Percentiles rank a stretch among this genome's conserved stretches.
These are phyloP conservation scores for Turdus rufiventris DNA, from an alignment of 2,113 vertebrate genomes.

Conservation along the genomic window DNA sequence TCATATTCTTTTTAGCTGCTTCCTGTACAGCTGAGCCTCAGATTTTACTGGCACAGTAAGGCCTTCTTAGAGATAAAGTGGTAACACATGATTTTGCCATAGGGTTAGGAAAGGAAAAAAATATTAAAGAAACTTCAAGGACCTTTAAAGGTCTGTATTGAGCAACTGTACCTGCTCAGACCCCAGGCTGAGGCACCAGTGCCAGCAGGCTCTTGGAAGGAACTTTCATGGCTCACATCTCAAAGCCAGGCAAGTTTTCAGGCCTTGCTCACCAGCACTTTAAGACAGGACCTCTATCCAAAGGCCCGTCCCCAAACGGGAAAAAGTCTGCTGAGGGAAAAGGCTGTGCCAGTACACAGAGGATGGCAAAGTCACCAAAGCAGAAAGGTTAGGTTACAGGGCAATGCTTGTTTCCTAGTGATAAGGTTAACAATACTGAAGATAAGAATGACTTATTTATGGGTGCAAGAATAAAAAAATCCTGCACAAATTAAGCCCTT, in stretches of 20 bases:
- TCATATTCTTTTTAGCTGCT: not conserved
- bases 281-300: not conserved
- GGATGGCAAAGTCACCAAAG: not conserved
- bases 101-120: not conserved
- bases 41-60: not conserved
- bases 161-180: not conserved
- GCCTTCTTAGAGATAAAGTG: not conserved
- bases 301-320: not conserved
- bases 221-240: not conserved
- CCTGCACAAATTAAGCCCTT: not conserved
- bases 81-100: not conserved
- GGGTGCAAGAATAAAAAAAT: not conserved
- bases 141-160: not conserved
- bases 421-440: not conserved
- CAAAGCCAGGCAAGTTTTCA: not conserved
- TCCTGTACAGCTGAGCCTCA: accelerated
- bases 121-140: not conserved
- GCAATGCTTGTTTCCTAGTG: not conserved
- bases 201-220: not conserved
- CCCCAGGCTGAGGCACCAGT: not conserved
- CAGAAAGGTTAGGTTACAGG: not conserved
- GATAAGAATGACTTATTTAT: not conserved
- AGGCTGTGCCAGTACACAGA: not conserved
- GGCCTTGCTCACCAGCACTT: not conserved
- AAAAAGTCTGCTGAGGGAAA: not conserved